Evolutionary conservation across 1,140 invertebrate species (phyloP).

Genomic region (Reticulitermes speratus): DNA sequence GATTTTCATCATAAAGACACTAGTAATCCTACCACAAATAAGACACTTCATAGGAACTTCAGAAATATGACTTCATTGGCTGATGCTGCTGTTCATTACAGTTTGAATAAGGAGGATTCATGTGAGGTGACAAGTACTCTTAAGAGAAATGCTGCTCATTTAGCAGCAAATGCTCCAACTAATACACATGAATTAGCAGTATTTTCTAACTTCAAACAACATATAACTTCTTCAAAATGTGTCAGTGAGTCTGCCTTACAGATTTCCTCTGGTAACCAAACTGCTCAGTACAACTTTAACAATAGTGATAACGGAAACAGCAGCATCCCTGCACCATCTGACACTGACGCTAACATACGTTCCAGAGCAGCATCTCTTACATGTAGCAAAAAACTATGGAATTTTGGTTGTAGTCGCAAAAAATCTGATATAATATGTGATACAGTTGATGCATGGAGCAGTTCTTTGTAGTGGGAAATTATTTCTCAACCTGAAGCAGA

Average conservation of each 20-base stretch:
- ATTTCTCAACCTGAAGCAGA: constrained; percentile 29
- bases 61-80: not conserved
- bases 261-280: not conserved
- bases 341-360: not conserved
- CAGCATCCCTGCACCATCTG: not conserved
- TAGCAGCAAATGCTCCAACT: not conserved
- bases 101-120: not conserved
- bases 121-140: not conserved
- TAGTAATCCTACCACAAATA: not conserved
- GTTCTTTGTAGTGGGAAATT: constrained; percentile 29
- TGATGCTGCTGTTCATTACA: not conserved
- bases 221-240: not conserved
- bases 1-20: not conserved
- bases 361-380: not conserved
- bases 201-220: not conserved
- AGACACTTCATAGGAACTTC: not conserved
- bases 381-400: not conserved
- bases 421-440: constrained; percentile 54
- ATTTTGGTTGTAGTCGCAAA: constrained; percentile 20
- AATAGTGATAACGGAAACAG: too few relatives aligned
- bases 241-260: not conserved
- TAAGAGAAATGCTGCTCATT: not conserved
- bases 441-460: constrained; percentile 61
- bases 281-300: not conserved
- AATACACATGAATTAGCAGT: not conserved